phyloP scores from a whole-genome alignment of 2,113 vertebrate genomes.

The Gila orcuttii region DNA sequence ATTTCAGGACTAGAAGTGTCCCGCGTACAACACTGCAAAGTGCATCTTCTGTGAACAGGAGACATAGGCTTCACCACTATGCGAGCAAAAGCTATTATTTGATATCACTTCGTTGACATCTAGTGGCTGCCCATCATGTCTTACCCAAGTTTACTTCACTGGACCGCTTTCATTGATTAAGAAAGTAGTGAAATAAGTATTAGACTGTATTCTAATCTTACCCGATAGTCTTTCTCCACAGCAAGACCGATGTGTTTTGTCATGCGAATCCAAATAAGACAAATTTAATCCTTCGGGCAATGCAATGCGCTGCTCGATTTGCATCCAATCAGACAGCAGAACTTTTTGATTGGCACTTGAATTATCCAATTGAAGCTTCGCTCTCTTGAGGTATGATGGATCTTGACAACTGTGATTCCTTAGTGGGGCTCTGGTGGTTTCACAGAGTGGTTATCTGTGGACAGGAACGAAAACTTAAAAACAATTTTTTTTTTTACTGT shows the following conservation, averaged over 20 bases:
- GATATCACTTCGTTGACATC: neutral
- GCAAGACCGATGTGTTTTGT: neutral
- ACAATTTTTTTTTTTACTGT: neutral
- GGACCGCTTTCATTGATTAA: neutral
- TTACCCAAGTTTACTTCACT: neutral
- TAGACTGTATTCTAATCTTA: neutral
- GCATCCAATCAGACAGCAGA: constrained; percentile 23
- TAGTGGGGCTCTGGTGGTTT: neutral
- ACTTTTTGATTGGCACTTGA: constrained; percentile 6
- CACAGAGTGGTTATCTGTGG: neutral
- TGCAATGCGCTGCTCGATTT: neutral
- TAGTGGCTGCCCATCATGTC: constrained; percentile 5
- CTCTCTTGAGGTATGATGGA: neutral
- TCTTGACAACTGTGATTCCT: neutral
- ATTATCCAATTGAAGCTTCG: constrained; percentile 1
- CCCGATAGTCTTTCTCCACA: neutral
- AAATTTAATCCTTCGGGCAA: neutral
- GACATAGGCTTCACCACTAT: neutral
- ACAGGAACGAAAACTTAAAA: constrained; percentile 6
- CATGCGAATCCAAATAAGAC: neutral
- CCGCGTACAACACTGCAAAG: neutral
- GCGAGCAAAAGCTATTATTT: neutral
- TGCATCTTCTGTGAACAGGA: neutral
- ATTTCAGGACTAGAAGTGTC: neutral
- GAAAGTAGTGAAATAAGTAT: neutral